Evolutionary conservation across 2,113 vertebrate genomes (phyloP).

Genomic region (Nothocercus julius): DNA sequence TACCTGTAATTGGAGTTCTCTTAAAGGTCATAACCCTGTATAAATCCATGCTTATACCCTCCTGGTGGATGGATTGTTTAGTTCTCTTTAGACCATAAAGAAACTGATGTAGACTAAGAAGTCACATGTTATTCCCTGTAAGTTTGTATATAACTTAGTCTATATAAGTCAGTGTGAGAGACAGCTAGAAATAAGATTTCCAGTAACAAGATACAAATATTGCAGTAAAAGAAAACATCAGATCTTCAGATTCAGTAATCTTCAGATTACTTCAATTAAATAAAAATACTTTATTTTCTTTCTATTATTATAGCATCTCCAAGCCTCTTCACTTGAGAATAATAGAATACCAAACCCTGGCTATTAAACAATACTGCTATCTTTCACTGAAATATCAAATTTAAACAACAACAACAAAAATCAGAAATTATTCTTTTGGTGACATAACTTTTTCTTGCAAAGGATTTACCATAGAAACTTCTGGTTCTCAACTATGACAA

Average conservation of each 20-base stretch:
- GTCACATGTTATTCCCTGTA: not conserved
- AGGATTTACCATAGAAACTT: not conserved
- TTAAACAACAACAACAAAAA: not conserved
- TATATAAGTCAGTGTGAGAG: not conserved
- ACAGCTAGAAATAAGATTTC: conserved; percentile 5
- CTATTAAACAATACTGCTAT: not conserved
- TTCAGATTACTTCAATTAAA: not conserved
- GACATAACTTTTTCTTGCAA: not conserved
- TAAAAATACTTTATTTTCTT: not conserved
- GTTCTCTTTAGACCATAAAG: conserved; percentile 50
- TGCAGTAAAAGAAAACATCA: not conserved
- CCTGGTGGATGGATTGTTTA: conserved; percentile 47
- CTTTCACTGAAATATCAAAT: not conserved
- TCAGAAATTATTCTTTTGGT: not conserved
- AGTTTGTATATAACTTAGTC: not conserved
- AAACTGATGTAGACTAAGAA: conserved; percentile 42
- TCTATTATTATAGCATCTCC: not conserved
- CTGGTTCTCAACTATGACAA: not conserved
- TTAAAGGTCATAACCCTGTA: conserved; percentile 63
- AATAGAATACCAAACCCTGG: not conserved
- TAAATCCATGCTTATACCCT: conserved; percentile 65
- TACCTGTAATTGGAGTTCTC: conserved; percentile 68
- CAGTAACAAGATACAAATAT: not conserved
- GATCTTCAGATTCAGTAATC: not conserved
- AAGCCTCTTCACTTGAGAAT: not conserved